These are phyloP conservation scores for Scomber japonicus DNA, from an alignment of 2,113 vertebrate genomes.

Conservation along the genomic window DNA sequence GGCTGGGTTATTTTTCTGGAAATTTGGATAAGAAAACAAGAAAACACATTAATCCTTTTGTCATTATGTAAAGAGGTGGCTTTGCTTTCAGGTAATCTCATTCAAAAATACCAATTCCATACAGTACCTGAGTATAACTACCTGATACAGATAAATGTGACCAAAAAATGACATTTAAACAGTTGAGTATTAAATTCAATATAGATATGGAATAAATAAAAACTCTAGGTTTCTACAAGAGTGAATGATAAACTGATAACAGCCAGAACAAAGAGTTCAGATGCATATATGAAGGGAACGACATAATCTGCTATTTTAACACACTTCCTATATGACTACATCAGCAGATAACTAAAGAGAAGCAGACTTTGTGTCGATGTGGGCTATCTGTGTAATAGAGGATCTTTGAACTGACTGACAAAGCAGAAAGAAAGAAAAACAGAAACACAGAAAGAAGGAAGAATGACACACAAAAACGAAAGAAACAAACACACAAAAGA, in stretches of 20 bases:
- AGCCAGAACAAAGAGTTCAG: no score
- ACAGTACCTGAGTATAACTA: conserved; percentile 37
- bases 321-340: neutral
- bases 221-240: no score
- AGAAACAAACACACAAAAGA: no score
- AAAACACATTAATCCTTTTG: conserved; percentile 48
- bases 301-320: neutral
- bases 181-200: no score
- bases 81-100: conserved; percentile 44
- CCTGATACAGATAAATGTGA: neutral
- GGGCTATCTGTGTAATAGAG: neutral
- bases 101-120: conserved; percentile 28
- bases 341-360: neutral
- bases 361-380: neutral
- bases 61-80: conserved; percentile 16
- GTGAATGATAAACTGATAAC: no score
- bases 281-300: no score
- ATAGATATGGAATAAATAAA: no score
- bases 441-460: no score
- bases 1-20: conserved; percentile 97
- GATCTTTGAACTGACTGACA: neutral
- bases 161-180: neutral
- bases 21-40: conserved; percentile 51
- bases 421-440: neutral
- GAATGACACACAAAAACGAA: no score